These are phyloP conservation scores for Urocolius indicus DNA, from an alignment of 2,113 vertebrate species.

Conservation along the genomic window DNA sequence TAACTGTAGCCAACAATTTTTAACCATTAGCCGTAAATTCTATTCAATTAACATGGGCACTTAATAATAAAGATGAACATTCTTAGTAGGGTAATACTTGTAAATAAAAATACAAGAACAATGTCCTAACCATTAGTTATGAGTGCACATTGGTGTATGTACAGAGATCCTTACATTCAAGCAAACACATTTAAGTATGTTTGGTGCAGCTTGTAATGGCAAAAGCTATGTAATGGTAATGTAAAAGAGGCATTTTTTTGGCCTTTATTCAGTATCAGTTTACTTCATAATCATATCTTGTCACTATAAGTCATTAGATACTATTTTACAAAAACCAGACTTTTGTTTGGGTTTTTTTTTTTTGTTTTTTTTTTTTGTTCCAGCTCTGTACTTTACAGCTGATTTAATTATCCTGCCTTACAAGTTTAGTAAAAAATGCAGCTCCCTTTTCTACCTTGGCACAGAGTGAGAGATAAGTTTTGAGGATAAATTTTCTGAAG, in stretches of 20 bases:
- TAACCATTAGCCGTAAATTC: background rate
- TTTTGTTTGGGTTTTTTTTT: background rate
- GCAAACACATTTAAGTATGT: background rate
- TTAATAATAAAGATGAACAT: background rate
- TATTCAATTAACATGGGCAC: background rate
- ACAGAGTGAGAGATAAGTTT: background rate
- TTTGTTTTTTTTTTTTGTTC: background rate
- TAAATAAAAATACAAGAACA: background rate
- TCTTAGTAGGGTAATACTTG: background rate
- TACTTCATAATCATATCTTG: background rate
- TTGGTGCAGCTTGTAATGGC: background rate
- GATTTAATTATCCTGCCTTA: background rate
- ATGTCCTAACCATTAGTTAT: background rate
- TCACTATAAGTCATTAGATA: background rate
- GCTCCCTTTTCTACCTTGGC: background rate
- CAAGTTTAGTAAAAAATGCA: rapidly evolving
- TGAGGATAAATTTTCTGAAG: background rate
- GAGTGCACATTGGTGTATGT: rapidly evolving
- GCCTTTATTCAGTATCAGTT: background rate
- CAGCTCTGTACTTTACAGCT: background rate
- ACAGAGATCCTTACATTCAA: background rate
- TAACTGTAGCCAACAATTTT: background rate
- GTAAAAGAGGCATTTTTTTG: background rate
- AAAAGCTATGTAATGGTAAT: background rate
- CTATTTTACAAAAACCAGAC: background rate